Base-by-base conservation (phyloP, 1,140 invertebrate species). In the Platorchestia sp. region DNA sequence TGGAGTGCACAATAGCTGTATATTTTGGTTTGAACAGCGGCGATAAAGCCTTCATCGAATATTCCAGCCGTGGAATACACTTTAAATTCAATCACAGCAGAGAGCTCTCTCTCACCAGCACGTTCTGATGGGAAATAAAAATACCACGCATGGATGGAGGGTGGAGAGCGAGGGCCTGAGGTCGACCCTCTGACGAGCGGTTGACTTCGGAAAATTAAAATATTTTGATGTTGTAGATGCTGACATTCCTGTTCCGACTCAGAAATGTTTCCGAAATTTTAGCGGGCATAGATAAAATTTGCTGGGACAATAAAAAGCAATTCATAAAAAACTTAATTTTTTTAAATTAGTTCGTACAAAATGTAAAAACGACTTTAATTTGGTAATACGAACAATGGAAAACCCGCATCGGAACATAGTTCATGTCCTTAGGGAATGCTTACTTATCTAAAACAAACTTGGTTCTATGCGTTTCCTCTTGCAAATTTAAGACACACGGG, bases 91-190 rank as follows among this genome's bases (percentile, higher is more conserved):
- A 75, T 75, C 59, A 75, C 59, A 75, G 59, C 27, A 75, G 59
- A 75, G 59, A 75, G 59, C 59, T 75, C 59, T 75, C 59, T 75
- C 59, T 19, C 59, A 75, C 59, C 59, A 36, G 10, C 10, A 75
- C 59, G 59, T 75, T 75, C 59, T 75, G 59, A 75, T 75, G 59
- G 59, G 59, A 75, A 75, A 75, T 75, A 75, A 75, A 51, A 75
- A 75, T 75, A 75, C 59, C 27, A 75, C 36, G 59, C 59, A 75
- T 75, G 59, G 59, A 75, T 27, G 59, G 59, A 14, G 59, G 27
- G 59, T 36, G 14, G 59, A 75, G 10, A 36, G 3, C 36, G 59
- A 10, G 27, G 19, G 47, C 47, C 47, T 51, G 7, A 36, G 59
- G 59, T 75, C 59, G 59, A 75, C 59, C 59, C 14, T 75, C 36